Evolutionary conservation across 2,797 vertebrate genomes (phyloP), one percentile per base, ranked within the genome.

Genomic region (Channa striata): DNA sequence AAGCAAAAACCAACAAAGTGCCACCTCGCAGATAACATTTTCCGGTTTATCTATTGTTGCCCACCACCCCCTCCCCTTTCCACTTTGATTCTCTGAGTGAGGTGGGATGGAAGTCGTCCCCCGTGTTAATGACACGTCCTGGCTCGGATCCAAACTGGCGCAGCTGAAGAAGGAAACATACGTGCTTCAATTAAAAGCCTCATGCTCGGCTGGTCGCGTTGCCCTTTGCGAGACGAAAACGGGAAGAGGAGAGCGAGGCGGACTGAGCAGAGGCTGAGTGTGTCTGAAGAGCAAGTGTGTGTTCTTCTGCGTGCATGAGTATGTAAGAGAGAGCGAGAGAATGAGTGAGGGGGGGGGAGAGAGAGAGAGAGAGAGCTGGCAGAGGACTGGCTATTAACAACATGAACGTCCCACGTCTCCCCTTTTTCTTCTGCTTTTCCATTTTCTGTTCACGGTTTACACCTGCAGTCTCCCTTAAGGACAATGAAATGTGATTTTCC

Each of bases 151-250:
- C 90, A 88, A 85, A 75, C 43, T 43, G 85, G 81, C 14, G 59
- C 72, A 51, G 90, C 79, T 66, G 51, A 68, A 86, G 74, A 88
- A 80, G 68, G 59, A 68, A 51, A 78, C 85, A 80, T 73, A 66
- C 76, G 84, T 58, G 84, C 84, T 80, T 91, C 92, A 88, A 90
- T 93, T 93, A 93, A 93, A 93, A 91, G 89, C 90, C 85, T 76
- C 79, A 85, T 71, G 92, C 92, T 89, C 83, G 36, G 77, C 81
- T 80, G 92, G 86, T 87, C 88, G 52, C 48, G 59, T 72, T 77
- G 87, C 87, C 91, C 74, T 84, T 85, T 78, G 54, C 78, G 78
- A 83, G 72, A 70, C 60, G 65, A 12, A 7, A 36, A 11, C 0
- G 34, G 9, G 71, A 61, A 60, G 51, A 56, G 37, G 34, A 72